Base-by-base conservation (phyloP, 2,797 vertebrate genomes). In the Otolemur crassicaudatus region DNA sequence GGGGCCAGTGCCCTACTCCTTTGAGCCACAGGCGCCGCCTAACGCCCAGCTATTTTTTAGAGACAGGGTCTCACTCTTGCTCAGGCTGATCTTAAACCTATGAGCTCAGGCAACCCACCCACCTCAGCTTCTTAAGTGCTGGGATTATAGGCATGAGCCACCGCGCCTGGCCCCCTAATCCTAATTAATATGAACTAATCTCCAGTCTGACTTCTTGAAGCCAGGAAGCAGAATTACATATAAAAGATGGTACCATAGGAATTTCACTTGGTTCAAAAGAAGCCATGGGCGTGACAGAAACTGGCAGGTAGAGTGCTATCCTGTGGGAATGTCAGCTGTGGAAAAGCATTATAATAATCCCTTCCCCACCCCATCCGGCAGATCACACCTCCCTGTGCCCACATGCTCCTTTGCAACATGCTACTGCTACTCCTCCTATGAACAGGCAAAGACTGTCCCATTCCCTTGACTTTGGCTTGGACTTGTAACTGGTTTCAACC, bases 401-500 rank as follows among this genome's bases (percentile, higher is more conserved):
- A 61, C 83, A n/a, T 7, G 27, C 29, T 67, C 80, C 23, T 91
- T 75, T 37, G 34, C 49, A 88, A 72, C 27, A 23, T 29, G 25
- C 11, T 58, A 27, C 69, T 82, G 56, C 9, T 65, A 43, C 7
- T 91, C 31, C 19, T 95, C n/a, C 60, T 37, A 91, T 70, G 37
- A 77, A 69, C 79, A 90, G 29, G 43, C 37, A 29, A 13, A 90
- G 4, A 49, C 65, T 72, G 1, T 77, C 56, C 73, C 19, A 73
- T n/a, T 16, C 14, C 4, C 79, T 89, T 82, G 70, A 46, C 56
- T 75, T 29, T 73, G 40, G 65, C 29, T 77, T 49, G 40, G 40
- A 37, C 89, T 76, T 58, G 34, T 91, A 37, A 89, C 34, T 87
- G 81, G 46, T 22, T 82, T 89, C 84, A 79, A 87, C 40, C 60